Evolutionary conservation across 2,113 vertebrate genomes (phyloP), one percentile per base, ranked within the genome.

Genomic region (Syrrhaptes paradoxus): DNA sequence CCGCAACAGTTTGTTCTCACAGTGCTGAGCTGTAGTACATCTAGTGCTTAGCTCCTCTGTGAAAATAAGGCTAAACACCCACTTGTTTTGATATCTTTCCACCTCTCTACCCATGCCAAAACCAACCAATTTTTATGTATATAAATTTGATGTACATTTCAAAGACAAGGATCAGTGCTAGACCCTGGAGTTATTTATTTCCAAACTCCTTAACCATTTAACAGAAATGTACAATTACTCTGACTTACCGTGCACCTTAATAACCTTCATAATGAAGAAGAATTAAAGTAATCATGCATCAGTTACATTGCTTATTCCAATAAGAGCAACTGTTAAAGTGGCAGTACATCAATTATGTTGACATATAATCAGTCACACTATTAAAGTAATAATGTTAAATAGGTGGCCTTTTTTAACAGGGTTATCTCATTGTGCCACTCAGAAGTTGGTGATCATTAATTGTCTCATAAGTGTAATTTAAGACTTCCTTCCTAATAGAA

Each of bases 231-330:
- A 58, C 63, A 51, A 70, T 95, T 95, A 70, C 55, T 76, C 25
- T 89, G 57, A 65, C 45, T 76, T 92, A 70, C 28, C 58, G 55
- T 90, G 71, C 7, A 73, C 67, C 65, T 83, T 79, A 93, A 82
- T 79, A 90, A 81, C 52, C 55, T 88, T 85, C 6, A 18, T 87
- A 85, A 90, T 80, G 62, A 96, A 89, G 78, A 94, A 89, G 59
- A 90, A 93, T 94, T 83, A 74, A 95, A 83, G 61, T 68, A 81
- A 72, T 81, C 94, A 76, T 87, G 34, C 57, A 85, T 85, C 76
- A 71, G 32, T 83, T 94, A 67, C 43, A 28, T 26, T 61, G 51
- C n/a, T 84, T 84, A 84, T 75, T 92, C 55, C 71, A 78, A 29
- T 45, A 82, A 58, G 32, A 81, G 19, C 31, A 68, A 48, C n/a